Evolutionary conservation across 2,797 vertebrate genomes (phyloP), one percentile per base, ranked within the genome.

Genomic region (Neosilurus mollespiculum): DNA sequence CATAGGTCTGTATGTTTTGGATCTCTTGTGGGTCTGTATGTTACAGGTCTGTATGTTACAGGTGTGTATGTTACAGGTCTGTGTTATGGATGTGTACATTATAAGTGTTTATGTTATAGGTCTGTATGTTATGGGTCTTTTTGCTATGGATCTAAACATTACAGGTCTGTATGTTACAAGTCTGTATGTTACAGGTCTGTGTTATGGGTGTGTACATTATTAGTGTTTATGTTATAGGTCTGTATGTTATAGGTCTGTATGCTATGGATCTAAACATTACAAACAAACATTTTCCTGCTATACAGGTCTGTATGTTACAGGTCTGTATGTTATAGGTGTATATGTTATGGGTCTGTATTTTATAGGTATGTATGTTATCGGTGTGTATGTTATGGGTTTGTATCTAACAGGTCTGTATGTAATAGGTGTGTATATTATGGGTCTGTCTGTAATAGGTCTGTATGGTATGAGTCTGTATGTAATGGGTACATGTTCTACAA

Each of bases 221-320:
- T 1, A 0, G 11, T 64, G n/a, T 64, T 9, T 26, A 64, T n/a
- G 9, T 24, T 24, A 64, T 14, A 6, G 9, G 5, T 8, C 24
- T 15, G 1, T 30, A 65, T 14, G 0, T 26, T 30, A 65, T 0
- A 4, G 4, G 11, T 65, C 62, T 65, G 1, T 22, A 9, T 2
- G 20, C 22, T 59, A 59, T 1, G 0, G 2, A 20, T 22, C 62
- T 65, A 7, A 26, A 15, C 12, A 2, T 65, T 22, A 59, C 18
- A 9, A 0, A n/a, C 24, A 9, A 11, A 1, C 24, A 12, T 1
- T 10, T 0, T 24, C 4, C 1, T 14, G 30, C 30, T 30, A 30
- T 64, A 65, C 1, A 9, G 0, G 58, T 59, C 58, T 59, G 58
- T 22, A 59, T 0, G 1, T 59, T 9, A 59, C 5, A 20, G 3